These are phyloP conservation scores for Himalopsyche kuldschensis DNA, from an alignment of 2,888 invertebrate species.

Conservation along the genomic window DNA sequence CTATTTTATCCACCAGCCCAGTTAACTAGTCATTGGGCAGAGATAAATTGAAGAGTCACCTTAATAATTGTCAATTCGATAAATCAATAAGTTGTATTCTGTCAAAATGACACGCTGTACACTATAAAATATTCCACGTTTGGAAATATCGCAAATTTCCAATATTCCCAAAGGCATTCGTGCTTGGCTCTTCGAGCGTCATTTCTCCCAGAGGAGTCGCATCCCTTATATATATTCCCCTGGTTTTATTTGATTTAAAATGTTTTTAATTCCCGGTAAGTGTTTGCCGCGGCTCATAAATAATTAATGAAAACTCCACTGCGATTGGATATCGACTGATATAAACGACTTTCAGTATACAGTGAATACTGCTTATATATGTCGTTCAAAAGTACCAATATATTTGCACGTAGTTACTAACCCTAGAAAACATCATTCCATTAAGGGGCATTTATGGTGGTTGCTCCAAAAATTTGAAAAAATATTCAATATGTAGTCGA, in stretches of 20 bases:
- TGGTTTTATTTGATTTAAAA: conserved; percentile 24
- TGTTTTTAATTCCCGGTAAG: conserved; percentile 28
- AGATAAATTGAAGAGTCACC: too few relatives aligned
- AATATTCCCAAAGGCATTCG: neutral
- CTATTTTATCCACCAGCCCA: too few relatives aligned
- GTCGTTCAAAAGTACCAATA: neutral
- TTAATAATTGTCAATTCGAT: too few relatives aligned
- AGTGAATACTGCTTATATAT: neutral
- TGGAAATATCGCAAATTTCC: neutral
- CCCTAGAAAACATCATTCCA: neutral
- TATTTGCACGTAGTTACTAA: neutral
- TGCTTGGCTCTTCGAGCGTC: neutral
- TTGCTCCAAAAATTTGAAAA: too few relatives aligned
- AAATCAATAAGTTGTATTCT: too few relatives aligned
- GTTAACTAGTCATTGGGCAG: too few relatives aligned
- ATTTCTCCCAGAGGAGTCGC: neutral
- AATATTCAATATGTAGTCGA: too few relatives aligned
- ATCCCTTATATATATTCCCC: neutral
- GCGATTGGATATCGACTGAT: neutral
- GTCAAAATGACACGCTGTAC: neutral
- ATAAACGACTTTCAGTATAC: neutral
- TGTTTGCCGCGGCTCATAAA: conserved; percentile 23
- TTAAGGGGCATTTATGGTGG: too few relatives aligned
- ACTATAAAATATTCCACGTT: neutral
- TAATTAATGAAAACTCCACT: conserved; percentile 10